A percentile compares a stretch with the other conserved stretches of the same genome.
phyloP scores from a whole-genome alignment of 2,113 vertebrate genomes.

The Columba livia region DNA sequence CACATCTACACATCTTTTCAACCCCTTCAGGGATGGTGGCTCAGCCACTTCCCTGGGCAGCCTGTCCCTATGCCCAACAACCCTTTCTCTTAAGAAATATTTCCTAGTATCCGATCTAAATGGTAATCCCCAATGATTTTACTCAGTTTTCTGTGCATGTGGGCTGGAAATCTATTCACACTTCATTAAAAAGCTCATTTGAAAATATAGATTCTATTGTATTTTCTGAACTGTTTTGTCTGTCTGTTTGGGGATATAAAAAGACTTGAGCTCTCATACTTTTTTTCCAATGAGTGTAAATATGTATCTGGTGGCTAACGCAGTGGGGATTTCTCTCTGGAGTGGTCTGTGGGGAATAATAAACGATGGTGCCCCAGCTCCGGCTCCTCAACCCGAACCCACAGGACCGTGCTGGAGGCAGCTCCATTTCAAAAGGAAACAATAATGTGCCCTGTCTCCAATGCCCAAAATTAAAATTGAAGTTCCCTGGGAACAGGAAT shows the following conservation, averaged over 20 bases:
- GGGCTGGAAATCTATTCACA: neutral
- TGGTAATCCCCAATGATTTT: neutral
- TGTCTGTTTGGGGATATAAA: neutral
- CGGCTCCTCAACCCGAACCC: neutral
- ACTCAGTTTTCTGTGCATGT: constrained; percentile 13
- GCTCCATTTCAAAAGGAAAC: neutral
- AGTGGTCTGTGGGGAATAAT: neutral
- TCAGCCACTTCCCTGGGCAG: too few species aligned
- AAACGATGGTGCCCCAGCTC: neutral
- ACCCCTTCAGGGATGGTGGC: too few species aligned
- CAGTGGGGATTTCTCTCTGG: neutral
- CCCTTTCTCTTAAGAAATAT: too few species aligned
- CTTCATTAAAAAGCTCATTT: constrained; percentile 19
- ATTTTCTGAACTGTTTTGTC: neutral
- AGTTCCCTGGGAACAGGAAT: neutral
- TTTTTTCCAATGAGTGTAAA: neutral
- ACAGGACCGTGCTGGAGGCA: fast-evolving
- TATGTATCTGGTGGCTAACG: neutral
- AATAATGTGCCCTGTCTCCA: neutral
- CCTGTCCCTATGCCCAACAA: too few species aligned
- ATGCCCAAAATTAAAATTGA: constrained; percentile 7
- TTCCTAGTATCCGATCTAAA: neutral
- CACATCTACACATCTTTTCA: too few species aligned
- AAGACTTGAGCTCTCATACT: neutral
- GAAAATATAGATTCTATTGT: neutral